Percentiles rank a stretch among this genome's conserved stretches.
Evolutionary conservation across 2,113 vertebrate genomes (phyloP).

Genomic region (Pangasianodon gigas): DNA sequence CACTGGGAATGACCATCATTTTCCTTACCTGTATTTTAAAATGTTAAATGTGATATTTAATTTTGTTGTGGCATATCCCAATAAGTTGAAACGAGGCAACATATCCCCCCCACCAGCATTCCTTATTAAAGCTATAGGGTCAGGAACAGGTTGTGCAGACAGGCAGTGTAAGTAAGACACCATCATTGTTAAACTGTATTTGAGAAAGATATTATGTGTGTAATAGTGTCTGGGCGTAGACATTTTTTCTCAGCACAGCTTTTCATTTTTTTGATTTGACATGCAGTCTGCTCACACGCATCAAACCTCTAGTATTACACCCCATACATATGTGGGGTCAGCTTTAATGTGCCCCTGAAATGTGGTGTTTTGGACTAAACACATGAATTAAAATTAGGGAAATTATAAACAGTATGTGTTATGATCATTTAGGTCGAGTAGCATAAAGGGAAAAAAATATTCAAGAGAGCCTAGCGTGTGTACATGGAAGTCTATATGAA

Average conservation of each 20-base stretch:
- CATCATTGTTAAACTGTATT: slow-evolving; percentile 75
- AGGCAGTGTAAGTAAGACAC: slow-evolving; percentile 61
- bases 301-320: slow-evolving; percentile 37
- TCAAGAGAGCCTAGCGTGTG: not conserved
- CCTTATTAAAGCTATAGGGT: slow-evolving; percentile 63
- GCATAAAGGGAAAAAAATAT: not conserved
- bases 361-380: slow-evolving; percentile 7
- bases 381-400: slow-evolving; percentile 25
- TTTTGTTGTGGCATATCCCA: slow-evolving; percentile 61
- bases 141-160: slow-evolving; percentile 62
- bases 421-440: slow-evolving; percentile 1
- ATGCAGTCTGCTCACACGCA: slow-evolving; percentile 62
- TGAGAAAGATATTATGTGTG: slow-evolving; percentile 81
- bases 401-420: slow-evolving; percentile 17
- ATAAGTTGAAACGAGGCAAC: slow-evolving; percentile 65
- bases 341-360: slow-evolving; percentile 37
- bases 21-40: not conserved
- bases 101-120: slow-evolving; percentile 53
- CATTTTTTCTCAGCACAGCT: slow-evolving; percentile 76
- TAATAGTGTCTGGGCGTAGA: slow-evolving; percentile 80
- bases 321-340: slow-evolving; percentile 35
- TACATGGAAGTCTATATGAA: not conserved
- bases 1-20: not conserved
- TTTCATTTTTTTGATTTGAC: slow-evolving; percentile 72
- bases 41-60: slow-evolving; percentile 50